Evolutionary conservation across 2,888 invertebrate genomes (phyloP).

Genomic region (Orchestes rusci): DNA sequence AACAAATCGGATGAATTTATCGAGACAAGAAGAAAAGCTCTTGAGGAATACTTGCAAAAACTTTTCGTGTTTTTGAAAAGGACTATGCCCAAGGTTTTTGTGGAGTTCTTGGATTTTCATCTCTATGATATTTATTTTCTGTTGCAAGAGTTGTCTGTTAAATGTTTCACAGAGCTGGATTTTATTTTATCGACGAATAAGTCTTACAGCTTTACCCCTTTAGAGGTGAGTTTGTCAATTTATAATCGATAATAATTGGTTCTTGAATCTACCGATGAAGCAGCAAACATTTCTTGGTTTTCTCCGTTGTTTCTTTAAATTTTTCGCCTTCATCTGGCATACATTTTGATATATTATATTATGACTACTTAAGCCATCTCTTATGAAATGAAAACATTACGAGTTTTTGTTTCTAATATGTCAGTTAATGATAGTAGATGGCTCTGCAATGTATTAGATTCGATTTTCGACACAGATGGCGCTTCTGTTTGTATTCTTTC

Average conservation of each 20-base stretch:
- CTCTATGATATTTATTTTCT: constrained; percentile 85
- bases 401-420: no score
- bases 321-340: background rate
- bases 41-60: constrained; percentile 75
- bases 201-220: constrained; percentile 63
- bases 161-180: constrained; percentile 71
- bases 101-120: constrained; percentile 82
- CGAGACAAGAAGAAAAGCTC: constrained; percentile 69
- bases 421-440: no score
- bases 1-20: constrained; percentile 85
- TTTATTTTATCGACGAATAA: constrained; percentile 52
- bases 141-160: constrained; percentile 72
- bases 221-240: constrained; percentile 76
- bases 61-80: constrained; percentile 68
- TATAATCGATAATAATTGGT: constrained; percentile 1
- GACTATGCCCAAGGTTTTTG: constrained; percentile 72
- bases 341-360: background rate
- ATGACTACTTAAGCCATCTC: no score
- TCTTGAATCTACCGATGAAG: no score
- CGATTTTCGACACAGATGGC: no score
- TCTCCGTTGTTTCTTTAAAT: background rate
- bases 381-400: no score
- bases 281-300: background rate
- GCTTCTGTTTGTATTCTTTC: no score
- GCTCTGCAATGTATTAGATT: no score